Evolutionary conservation across 2,113 vertebrate genomes (phyloP).

Genomic region (Caretta caretta): DNA sequence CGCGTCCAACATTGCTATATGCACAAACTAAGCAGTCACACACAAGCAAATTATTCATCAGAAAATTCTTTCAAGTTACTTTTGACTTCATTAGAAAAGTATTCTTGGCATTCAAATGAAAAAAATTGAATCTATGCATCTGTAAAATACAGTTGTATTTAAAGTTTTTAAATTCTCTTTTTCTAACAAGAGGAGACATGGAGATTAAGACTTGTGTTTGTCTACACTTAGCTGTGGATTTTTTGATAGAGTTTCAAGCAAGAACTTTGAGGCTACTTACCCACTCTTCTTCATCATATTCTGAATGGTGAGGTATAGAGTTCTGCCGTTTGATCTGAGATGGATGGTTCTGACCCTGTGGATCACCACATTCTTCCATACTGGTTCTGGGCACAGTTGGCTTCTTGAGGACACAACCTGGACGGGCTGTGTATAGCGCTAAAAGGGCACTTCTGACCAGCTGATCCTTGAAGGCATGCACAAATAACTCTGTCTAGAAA

Average conservation of each 20-base stretch:
- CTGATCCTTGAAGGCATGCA: constrained; percentile 95
- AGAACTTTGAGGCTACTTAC: constrained; percentile 77
- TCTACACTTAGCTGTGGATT: not conserved
- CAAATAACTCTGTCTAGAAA: constrained; percentile 93
- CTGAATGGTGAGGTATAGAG: constrained; percentile 93
- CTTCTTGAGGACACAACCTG: constrained; percentile 88
- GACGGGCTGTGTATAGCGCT: constrained; percentile 92
- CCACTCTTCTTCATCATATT: constrained; percentile 98
- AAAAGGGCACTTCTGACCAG: constrained; percentile 94
- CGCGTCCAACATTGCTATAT: not conserved
- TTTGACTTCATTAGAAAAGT: not conserved
- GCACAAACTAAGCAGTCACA: not conserved
- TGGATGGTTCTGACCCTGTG: constrained; percentile 68
- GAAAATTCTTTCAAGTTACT: not conserved
- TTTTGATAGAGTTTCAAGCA: fast-evolving
- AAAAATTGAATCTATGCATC: not conserved
- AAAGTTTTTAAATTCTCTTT: fast-evolving
- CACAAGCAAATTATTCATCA: not conserved
- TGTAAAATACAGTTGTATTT: not conserved
- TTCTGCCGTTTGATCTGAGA: constrained; percentile 81
- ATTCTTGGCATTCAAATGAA: not conserved
- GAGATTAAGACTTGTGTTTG: not conserved
- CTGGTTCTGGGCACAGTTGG: constrained; percentile 69
- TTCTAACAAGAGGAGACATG: fast-evolving
- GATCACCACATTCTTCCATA: constrained; percentile 58